phyloP scores from a whole-genome alignment of 2,113 vertebrate species.

The human (Homo sapiens) region DNA sequence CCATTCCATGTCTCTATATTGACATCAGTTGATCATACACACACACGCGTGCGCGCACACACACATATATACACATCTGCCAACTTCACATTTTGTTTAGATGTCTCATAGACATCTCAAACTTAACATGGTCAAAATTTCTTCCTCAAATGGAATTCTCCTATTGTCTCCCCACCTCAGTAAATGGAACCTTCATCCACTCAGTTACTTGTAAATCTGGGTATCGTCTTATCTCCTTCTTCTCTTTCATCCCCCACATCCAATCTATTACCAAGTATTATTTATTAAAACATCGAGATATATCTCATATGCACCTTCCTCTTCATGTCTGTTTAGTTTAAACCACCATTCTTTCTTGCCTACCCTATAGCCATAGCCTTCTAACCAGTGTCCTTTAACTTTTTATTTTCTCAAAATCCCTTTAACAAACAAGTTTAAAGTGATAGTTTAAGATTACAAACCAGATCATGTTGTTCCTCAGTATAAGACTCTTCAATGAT shows the following conservation, averaged over 20 bases:
- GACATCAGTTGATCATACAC: neutral
- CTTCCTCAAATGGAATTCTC: neutral
- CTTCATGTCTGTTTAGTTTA: neutral
- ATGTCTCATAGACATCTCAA: neutral
- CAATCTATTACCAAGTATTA: neutral
- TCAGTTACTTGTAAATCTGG: neutral
- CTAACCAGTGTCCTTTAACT: neutral
- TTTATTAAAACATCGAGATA: neutral
- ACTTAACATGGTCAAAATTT: neutral
- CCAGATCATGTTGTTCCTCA: neutral
- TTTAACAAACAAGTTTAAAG: neutral
- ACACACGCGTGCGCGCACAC: neutral
- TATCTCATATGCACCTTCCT: neutral
- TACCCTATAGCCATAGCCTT: neutral
- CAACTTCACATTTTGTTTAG: neutral
- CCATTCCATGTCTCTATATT: neutral
- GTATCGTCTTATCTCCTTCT: neutral
- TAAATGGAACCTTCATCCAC: neutral
- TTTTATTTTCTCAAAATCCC: neutral
- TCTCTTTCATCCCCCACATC: neutral
- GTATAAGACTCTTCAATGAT: neutral
- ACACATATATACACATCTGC: neutral
- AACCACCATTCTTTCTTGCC: neutral
- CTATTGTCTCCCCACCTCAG: neutral
- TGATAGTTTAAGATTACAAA: neutral